A percentile compares a stretch with the other conserved stretches of the same genome.
Evolutionary conservation across 1,140 invertebrate genomes (phyloP).

Genomic region (Nebria ingens): DNA sequence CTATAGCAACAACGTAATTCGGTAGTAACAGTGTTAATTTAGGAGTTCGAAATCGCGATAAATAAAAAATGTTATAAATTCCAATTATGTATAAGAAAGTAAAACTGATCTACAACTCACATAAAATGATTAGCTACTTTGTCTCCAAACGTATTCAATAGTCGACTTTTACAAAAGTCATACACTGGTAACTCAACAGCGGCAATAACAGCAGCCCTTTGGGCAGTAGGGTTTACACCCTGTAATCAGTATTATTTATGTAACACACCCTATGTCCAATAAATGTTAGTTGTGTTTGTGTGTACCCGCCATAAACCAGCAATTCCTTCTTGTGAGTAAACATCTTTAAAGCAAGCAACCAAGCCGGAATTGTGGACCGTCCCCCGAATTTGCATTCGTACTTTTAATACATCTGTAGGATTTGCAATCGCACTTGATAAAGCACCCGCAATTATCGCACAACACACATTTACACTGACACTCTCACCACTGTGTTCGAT

Average conservation of each 20-base stretch:
- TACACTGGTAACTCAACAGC: conserved; percentile 91
- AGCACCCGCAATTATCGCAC: conserved; percentile 74
- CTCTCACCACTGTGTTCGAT: conserved; percentile 56
- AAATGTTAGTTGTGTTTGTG: conserved; percentile 6
- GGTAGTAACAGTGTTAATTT: too few relatives aligned
- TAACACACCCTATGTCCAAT: too few relatives aligned
- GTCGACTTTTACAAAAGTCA: conserved; percentile 76
- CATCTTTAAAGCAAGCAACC: conserved; percentile 64
- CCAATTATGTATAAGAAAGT: too few relatives aligned
- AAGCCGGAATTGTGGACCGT: conserved; percentile 44
- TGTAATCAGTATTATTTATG: conserved; percentile 32
- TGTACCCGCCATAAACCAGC: conserved; percentile 75
- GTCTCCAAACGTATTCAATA: conserved; percentile 65
- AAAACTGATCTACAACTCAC: conserved; percentile 55
- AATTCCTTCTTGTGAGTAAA: conserved; percentile 70
- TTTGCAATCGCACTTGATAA: conserved; percentile 91
- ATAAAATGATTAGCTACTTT: conserved; percentile 76
- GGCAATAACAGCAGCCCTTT: conserved; percentile 83
- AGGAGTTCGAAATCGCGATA: not conserved
- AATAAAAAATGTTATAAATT: not conserved
- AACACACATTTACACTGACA: conserved; percentile 70
- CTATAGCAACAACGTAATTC: too few relatives aligned
- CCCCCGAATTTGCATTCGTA: conserved; percentile 77
- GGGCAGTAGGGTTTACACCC: conserved; percentile 84
- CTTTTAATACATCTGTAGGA: conserved; percentile 97